Evolutionary conservation across 2,797 vertebrate species (phyloP), one percentile per base, ranked within the genome.

Genomic region (Paramormyrops hopkinsi): DNA sequence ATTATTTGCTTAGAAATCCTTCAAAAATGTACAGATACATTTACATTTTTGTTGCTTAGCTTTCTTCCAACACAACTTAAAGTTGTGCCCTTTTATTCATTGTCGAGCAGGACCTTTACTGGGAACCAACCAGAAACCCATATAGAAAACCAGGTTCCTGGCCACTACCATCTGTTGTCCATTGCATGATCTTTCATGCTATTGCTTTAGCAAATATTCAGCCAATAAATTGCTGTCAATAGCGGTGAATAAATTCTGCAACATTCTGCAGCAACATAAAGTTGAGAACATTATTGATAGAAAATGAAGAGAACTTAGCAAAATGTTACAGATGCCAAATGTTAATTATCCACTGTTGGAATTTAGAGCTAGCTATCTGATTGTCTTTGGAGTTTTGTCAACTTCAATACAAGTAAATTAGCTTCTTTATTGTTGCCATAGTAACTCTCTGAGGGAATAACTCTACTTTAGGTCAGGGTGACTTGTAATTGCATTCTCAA

Each of bases 361-460:
- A 8, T 79, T 44, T 79, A 79, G 12, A 79, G 73, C 17, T 44
- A 79, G 73, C 73, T 79, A 79, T 79, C 37, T 6, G 73, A 79
- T 79, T 44, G n/a, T n/a, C 73, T 79, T 79, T 79, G 37, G 73
- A 79, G 37, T 79, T 79, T 44, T 76, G 69, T 76, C 69, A 76
- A 37, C 29, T 79, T 17, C 17, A 79, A 19, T 44, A 3, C 37
- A 17, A 79, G 73, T 79, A 79, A 79, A 79, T 79, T 79, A 79
- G 33, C 33, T 44, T 44, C 73, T 79, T 79, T 44, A 79, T 44
- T 79, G 37, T 79, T 79, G 33, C 73, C 7, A 44, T 79, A 79
- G 37, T 44, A 41, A 79, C 37, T 79, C 69, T 41, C 65, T 33
- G 29, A 33, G 29, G 65, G 65, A 69, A 69, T 33, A 69, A 69